A percentile compares a stretch with the other conserved stretches of the same genome.
Evolutionary conservation across 2,888 invertebrate species (phyloP).

Genomic region (Melinaea menophilus): DNA sequence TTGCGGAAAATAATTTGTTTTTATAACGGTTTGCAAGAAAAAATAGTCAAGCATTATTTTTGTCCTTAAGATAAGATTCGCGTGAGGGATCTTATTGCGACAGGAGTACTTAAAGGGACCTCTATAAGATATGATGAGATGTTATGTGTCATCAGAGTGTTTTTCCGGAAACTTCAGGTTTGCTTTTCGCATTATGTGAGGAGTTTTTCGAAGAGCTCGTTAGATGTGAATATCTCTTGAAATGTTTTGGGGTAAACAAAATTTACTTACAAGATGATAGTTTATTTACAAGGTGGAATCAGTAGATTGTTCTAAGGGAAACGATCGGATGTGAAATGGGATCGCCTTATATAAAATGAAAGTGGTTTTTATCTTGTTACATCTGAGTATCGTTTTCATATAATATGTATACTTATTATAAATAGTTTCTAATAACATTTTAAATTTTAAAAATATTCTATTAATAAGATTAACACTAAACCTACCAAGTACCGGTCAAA

Average conservation of each 20-base stretch:
- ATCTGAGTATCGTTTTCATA: background rate
- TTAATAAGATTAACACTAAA: too few species aligned
- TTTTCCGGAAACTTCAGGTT: conserved; percentile 33
- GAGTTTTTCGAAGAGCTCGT: conserved; percentile 30
- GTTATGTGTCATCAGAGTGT: conserved; percentile 28
- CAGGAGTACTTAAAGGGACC: conserved; percentile 7
- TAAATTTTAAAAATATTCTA: too few species aligned
- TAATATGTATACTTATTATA: too few species aligned
- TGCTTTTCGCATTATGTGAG: conserved; percentile 31
- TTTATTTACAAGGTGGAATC: background rate
- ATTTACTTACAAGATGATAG: conserved; percentile 19
- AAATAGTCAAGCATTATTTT: background rate
- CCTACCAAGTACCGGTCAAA: too few species aligned
- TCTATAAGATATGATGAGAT: conserved; percentile 18
- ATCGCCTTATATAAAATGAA: conserved; percentile 8
- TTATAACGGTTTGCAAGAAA: background rate
- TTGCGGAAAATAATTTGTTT: too few species aligned
- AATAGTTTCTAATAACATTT: too few species aligned
- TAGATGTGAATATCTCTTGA: conserved; percentile 30
- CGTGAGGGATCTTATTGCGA: conserved; percentile 19
- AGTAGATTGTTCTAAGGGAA: background rate
- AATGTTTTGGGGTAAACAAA: conserved; percentile 26
- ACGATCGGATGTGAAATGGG: background rate
- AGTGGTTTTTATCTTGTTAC: background rate
- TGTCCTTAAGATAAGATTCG: background rate